A percentile compares a stretch with the other conserved stretches of the same genome.
phyloP scores from a whole-genome alignment of 1,140 invertebrate genomes.

The Euwallacea similis region DNA sequence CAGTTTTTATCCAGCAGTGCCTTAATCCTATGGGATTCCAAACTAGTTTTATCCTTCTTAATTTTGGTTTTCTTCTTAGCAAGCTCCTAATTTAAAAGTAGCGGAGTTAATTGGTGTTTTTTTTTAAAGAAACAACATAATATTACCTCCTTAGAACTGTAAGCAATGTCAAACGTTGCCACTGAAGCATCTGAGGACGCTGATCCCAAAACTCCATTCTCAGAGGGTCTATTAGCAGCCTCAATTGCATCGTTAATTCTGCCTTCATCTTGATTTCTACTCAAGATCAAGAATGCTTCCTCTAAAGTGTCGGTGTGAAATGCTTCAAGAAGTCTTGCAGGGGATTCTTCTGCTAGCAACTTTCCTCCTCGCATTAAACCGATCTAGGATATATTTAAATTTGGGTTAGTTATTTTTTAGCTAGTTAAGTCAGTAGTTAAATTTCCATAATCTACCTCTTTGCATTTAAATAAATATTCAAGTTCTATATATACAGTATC shows the following conservation, averaged over 20 bases:
- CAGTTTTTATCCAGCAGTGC: conserved; percentile 48
- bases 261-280: conserved; percentile 62
- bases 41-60: conserved; percentile 28
- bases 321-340: conserved; percentile 63
- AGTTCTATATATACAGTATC: too few species aligned
- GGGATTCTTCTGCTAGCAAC: conserved; percentile 83
- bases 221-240: background rate
- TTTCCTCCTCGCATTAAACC: conserved; percentile 86
- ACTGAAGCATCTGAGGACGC: conserved; percentile 31
- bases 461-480: too few species aligned
- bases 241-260: conserved; percentile 22
- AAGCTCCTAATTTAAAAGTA: too few species aligned
- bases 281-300: conserved; percentile 72
- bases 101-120: too few species aligned
- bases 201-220: conserved; percentile 1
- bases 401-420: too few species aligned
- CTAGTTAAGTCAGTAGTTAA: too few species aligned
- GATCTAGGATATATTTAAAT: conserved; percentile 62
- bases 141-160: conserved; percentile 39
- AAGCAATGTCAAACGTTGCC: conserved; percentile 31
- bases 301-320: conserved; percentile 70
- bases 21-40: conserved; percentile 39
- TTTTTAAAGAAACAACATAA: background rate
- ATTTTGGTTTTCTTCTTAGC: conserved; percentile 35
- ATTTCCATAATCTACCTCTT: too few species aligned